Evolutionary conservation across 2,888 invertebrate species (phyloP), one percentile per base, ranked within the genome.

Genomic region (Drosophila percnosoma): DNA sequence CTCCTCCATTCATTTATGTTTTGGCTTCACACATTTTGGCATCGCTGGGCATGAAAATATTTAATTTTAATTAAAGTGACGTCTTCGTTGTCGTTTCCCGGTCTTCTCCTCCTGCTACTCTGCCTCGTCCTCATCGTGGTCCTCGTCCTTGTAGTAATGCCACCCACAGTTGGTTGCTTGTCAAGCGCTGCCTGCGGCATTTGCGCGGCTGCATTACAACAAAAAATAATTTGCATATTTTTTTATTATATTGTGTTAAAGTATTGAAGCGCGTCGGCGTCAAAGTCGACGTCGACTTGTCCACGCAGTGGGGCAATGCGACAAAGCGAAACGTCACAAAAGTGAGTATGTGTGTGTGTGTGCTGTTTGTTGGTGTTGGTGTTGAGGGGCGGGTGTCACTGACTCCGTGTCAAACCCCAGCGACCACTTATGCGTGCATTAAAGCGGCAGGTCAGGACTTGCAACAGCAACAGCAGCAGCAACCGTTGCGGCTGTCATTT

Each of bases 31-130:
- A 73, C 57, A 73, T 69, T 69, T 68, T 53, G 66, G 48, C 57
- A 38, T 51, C 31, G 66, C 34, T 51, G 75, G 54, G 71, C 73
- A 65, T 57, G 59, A 80, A 80, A 78, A 83, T 82, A 86, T 86
- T 86, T 86, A 80, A 85, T 82, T 82, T 87, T 86, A 80, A 87
- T 83, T 85, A 84, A 87, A 77, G 80, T 65, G 74, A 67, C 63
- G 53, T 72, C 69, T 54, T 40, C 72, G 66, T 62, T 61, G 36
- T 18, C 64, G 45, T 31, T 40, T 8, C 15, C 24, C 36, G 24
- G 21, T 21, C 55, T 38, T 45, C 51, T 27, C 2, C 27, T 33
- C 18, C 21, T 18, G 2, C n/a, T n/a, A 18, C 38, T 45, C 24
- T 5, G 40, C 4, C 21, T 36, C 49, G 40, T 40, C 33, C 53